These are phyloP conservation scores for Pristiophorus japonicus DNA, from an alignment of 2,113 vertebrate genomes.

Conservation along the genomic window DNA sequence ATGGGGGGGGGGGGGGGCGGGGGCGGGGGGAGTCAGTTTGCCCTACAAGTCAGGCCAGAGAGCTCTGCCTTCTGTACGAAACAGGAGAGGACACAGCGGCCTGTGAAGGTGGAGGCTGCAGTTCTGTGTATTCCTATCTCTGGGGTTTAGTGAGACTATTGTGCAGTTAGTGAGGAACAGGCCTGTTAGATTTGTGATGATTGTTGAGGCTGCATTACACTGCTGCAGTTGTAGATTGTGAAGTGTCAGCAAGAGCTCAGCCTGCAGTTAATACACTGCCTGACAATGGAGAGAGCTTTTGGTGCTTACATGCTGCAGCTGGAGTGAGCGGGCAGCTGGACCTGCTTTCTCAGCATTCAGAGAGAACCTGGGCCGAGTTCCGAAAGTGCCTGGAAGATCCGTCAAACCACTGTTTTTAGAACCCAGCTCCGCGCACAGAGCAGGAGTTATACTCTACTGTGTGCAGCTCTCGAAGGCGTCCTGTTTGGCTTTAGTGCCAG, in stretches of 20 bases:
- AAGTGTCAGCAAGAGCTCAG: neutral
- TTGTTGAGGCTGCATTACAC: neutral
- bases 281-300: neutral
- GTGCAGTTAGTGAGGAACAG: neutral
- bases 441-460: neutral
- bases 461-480: neutral
- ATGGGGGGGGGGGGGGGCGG: no score
- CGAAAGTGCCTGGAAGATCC: neutral
- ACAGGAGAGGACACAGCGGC: neutral
- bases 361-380: no score
- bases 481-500: no score
- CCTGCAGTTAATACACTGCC: neutral
- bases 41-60: neutral
- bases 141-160: neutral
- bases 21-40: neutral
- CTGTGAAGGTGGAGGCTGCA: neutral
- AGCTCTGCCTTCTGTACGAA: neutral
- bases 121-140: neutral
- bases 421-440: neutral
- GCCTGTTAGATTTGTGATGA: neutral
- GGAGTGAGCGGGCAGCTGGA: neutral
- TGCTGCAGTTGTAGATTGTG: neutral
- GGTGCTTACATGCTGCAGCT: neutral
- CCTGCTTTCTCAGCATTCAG: no score
- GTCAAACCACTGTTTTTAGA: neutral